A percentile compares a stretch with the other conserved stretches of the same genome.
phyloP scores from a whole-genome alignment of 2,888 invertebrate species.

The Taphrorychus bicolor region DNA sequence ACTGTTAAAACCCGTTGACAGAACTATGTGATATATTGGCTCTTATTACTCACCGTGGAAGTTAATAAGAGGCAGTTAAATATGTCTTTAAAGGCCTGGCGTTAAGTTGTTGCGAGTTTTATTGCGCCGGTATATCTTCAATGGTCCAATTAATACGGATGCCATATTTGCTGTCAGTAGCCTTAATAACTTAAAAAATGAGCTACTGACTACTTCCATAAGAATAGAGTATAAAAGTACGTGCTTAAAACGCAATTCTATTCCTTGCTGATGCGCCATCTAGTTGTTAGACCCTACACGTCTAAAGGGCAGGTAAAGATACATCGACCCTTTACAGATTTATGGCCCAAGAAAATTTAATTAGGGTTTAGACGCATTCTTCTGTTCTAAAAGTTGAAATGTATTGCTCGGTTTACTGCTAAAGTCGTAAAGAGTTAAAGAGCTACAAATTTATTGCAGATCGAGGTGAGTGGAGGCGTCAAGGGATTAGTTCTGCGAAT shows the following conservation, averaged over 20 bases:
- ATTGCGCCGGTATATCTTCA: conserved; percentile 1
- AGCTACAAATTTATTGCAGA: conserved; percentile 25
- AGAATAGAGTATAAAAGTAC: too few relatives aligned
- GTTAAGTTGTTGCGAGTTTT: conserved; percentile 21
- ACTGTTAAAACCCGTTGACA: conserved; percentile 23
- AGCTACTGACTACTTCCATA: background rate
- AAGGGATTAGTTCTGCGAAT: background rate
- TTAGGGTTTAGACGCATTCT: conserved; percentile 34
- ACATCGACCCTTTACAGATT: conserved; percentile 22
- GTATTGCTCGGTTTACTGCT: background rate
- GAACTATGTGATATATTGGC: conserved; percentile 36
- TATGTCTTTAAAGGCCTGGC: conserved; percentile 23
- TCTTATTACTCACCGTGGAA: conserved; percentile 36
- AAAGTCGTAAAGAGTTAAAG: background rate
- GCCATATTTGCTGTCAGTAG: background rate
- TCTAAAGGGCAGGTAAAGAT: conserved; percentile 30
- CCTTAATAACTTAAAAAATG: background rate
- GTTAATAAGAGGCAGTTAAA: conserved; percentile 37
- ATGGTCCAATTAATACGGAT: background rate
- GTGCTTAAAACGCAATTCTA: background rate
- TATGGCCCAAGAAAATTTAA: conserved; percentile 29
- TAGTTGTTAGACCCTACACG: background rate
- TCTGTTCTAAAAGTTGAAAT: background rate
- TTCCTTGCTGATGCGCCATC: conserved; percentile 15
- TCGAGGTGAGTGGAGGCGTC: conserved; percentile 8